Conservation (phyloP, 2,888 invertebrate species). For the Thecophora atra region DNA sequence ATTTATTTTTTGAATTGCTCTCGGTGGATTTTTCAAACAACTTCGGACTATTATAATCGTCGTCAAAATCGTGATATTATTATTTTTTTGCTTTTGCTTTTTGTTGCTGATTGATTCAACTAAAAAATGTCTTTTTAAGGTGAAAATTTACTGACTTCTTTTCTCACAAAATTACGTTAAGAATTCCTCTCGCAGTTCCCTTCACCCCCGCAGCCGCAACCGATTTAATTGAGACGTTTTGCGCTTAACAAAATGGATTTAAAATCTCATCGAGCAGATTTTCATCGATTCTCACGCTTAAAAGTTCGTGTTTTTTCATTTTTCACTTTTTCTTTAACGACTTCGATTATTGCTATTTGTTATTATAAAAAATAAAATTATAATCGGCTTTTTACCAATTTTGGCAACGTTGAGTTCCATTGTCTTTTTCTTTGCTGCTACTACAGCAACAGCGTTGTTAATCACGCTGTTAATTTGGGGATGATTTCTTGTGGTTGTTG, state of each 20-base stretch:
- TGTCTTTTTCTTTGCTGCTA: not conserved
- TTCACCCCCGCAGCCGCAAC: not conserved
- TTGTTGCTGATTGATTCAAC: no score
- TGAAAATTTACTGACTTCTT: not conserved
- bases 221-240: not conserved
- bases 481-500: conserved; percentile 7
- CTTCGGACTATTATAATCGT: no score
- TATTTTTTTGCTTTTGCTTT: no score
- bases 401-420: not conserved
- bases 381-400: conserved; percentile 8
- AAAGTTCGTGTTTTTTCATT: not conserved
- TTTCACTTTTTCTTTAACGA: not conserved
- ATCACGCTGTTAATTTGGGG: not conserved
- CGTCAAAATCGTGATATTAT: no score
- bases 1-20: not conserved
- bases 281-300: conserved; percentile 25
- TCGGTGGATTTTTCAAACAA: no score
- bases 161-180: not conserved
- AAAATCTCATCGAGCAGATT: conserved; percentile 5
- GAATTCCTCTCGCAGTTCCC: not conserved
- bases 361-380: not conserved
- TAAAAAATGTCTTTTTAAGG: no score
- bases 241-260: conserved; percentile 20
- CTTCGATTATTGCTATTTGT: not conserved
- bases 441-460: conserved; percentile 22